Percentiles rank a stretch among this genome's conserved stretches.
These are phyloP conservation scores for Agraylea sexmaculata DNA, from an alignment of 1,140 invertebrate species.

Conservation along the genomic window DNA sequence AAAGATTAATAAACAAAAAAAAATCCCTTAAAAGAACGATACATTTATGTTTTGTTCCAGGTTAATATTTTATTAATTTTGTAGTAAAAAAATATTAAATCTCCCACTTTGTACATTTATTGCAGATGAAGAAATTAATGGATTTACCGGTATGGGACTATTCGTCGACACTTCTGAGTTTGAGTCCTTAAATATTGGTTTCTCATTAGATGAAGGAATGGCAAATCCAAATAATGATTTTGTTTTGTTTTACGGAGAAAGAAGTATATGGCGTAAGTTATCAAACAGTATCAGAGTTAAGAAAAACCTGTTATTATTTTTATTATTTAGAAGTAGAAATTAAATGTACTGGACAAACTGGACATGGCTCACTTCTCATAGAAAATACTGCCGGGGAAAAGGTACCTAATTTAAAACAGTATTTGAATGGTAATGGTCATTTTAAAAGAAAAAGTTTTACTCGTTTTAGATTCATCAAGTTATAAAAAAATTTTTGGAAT, in stretches of 20 bases:
- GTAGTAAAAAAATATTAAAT: background rate
- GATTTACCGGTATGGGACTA: slow-evolving; percentile 66
- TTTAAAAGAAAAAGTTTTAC: too few relatives aligned
- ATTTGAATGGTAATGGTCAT: too few relatives aligned
- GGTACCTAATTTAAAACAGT: too few relatives aligned
- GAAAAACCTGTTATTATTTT: slow-evolving; percentile 19
- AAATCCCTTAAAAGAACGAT: slow-evolving; percentile 51
- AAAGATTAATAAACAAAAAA: slow-evolving; percentile 49
- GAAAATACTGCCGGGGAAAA: slow-evolving; percentile 76
- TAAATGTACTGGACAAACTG: slow-evolving; percentile 51
- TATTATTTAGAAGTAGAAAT: slow-evolving; percentile 15
- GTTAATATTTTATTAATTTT: slow-evolving; percentile 33
- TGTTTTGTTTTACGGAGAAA: slow-evolving; percentile 64
- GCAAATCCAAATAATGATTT: slow-evolving; percentile 54
- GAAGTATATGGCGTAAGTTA: slow-evolving; percentile 53
- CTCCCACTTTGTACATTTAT: slow-evolving; percentile 29
- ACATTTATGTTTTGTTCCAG: slow-evolving; percentile 79
- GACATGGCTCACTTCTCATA: slow-evolving; percentile 73
- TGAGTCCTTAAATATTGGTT: slow-evolving; percentile 72
- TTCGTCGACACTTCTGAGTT: slow-evolving; percentile 73
- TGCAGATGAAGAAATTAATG: slow-evolving; percentile 87
- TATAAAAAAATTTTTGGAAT: slow-evolving; percentile 57
- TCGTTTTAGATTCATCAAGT: slow-evolving; percentile 44
- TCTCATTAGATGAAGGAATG: slow-evolving; percentile 85
- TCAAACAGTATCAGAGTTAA: too few relatives aligned